A percentile compares a stretch with the other conserved stretches of the same genome.
phyloP scores from a whole-genome alignment of 1,140 invertebrate species.

The Tigriopus japonicus region DNA sequence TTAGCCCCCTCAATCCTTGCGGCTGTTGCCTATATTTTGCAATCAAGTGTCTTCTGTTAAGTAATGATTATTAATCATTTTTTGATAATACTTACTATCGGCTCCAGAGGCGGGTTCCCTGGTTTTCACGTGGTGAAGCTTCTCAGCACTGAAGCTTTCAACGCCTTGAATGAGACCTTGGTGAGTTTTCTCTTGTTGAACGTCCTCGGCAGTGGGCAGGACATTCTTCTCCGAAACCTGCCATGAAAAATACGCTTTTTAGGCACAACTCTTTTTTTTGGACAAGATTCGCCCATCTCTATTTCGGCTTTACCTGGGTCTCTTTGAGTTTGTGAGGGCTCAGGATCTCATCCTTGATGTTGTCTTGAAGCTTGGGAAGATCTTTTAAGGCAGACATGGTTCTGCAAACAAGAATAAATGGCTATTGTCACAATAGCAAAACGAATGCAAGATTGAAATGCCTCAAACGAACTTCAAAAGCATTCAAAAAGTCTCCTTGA shows the following conservation, averaged over 20 bases:
- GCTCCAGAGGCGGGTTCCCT: background rate
- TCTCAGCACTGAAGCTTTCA: background rate
- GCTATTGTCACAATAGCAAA: too few relatives aligned
- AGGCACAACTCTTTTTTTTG: too few relatives aligned
- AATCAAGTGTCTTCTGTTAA: too few relatives aligned
- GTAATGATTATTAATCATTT: too few relatives aligned
- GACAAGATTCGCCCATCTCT: too few relatives aligned
- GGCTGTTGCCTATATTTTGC: too few relatives aligned
- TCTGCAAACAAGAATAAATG: too few relatives aligned
- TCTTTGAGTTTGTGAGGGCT: background rate
- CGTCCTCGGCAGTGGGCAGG: background rate
- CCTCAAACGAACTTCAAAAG: too few relatives aligned
- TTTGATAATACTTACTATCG: background rate
- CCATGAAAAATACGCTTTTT: background rate
- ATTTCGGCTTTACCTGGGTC: background rate
- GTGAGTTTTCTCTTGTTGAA: background rate
- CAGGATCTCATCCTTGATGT: background rate
- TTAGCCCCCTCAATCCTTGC: too few relatives aligned
- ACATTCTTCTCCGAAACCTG: background rate
- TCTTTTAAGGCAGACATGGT: background rate
- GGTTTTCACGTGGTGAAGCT: conserved; percentile 3
- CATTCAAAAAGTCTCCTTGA: too few relatives aligned
- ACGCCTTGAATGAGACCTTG: background rate
- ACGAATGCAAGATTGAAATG: too few relatives aligned
- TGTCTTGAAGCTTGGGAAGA: background rate